These are phyloP conservation scores for Mechanitis mazaeus DNA, from an alignment of 2,888 invertebrate genomes.

Conservation along the genomic window DNA sequence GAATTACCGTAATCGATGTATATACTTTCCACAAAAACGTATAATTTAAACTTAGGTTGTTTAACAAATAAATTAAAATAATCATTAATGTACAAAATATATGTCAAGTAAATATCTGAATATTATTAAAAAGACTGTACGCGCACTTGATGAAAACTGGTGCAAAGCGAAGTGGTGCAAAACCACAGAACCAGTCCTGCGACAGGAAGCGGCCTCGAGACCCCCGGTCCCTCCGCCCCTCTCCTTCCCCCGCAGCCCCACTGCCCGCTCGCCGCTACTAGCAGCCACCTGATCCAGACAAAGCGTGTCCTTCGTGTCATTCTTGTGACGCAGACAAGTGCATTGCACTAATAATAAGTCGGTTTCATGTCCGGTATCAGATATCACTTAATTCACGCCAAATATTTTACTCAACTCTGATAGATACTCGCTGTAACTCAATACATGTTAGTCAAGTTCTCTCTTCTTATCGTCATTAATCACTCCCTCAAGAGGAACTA, in stretches of 20 bases:
- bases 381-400: conserved; percentile 10
- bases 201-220: conserved; percentile 72
- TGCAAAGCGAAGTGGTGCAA: conserved; percentile 71
- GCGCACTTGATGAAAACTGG: conserved; percentile 64
- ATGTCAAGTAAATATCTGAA: conserved; percentile 42
- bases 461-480: conserved; percentile 22
- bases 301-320: conserved; percentile 68
- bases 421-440: conserved; percentile 7
- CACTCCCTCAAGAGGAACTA: conserved; percentile 17
- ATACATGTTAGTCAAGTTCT: conserved; percentile 16
- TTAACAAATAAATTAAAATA: conserved; percentile 6
- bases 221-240: conserved; percentile 31
- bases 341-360: conserved; percentile 70
- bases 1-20: not conserved
- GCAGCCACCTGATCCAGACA: conserved; percentile 68
- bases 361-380: conserved; percentile 58
- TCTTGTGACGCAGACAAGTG: conserved; percentile 69
- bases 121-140: conserved; percentile 55
- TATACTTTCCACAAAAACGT: conserved; percentile 21
- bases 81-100: conserved; percentile 32
- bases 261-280: conserved; percentile 33
- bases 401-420: not conserved
- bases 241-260: conserved; percentile 30
- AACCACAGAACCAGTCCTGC: conserved; percentile 68
- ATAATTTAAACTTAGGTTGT: conserved; percentile 16